Conservation (phyloP, 2,888 invertebrate species). For the Yponomeuta evonymella region DNA sequence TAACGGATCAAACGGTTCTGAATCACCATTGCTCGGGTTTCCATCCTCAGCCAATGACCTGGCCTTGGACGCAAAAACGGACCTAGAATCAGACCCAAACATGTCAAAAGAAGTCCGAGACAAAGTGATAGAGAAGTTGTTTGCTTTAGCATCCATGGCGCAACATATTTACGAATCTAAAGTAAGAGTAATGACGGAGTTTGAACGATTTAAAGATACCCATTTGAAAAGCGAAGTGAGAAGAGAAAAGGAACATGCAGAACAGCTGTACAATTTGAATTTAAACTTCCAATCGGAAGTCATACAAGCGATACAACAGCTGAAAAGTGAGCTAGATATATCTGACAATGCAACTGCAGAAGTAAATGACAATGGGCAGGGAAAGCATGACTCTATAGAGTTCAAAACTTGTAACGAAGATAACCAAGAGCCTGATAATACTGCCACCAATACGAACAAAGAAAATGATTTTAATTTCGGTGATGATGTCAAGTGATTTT, state of each 20-base stretch:
- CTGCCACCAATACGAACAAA: not conserved
- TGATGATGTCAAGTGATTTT: not conserved
- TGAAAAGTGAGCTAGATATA: slow-evolving; percentile 64
- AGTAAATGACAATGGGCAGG: slow-evolving; percentile 23
- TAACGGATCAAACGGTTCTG: slow-evolving; percentile 43
- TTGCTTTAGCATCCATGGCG: slow-evolving; percentile 63
- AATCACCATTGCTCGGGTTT: slow-evolving; percentile 53
- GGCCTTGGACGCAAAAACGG: slow-evolving; percentile 63
- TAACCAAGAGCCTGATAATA: not conserved
- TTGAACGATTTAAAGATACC: slow-evolving; percentile 63
- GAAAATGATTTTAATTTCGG: not conserved
- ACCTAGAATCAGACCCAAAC: slow-evolving; percentile 64
- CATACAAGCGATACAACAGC: slow-evolving; percentile 58
- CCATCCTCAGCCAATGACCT: slow-evolving; percentile 69
- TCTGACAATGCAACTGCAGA: slow-evolving; percentile 44
- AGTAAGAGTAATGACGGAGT: slow-evolving; percentile 63
- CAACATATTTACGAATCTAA: slow-evolving; percentile 68
- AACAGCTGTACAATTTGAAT: slow-evolving; percentile 63
- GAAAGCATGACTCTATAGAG: not conserved
- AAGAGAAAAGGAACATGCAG: slow-evolving; percentile 64
- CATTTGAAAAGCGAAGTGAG: slow-evolving; percentile 59
- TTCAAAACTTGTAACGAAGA: not conserved
- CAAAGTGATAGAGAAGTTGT: slow-evolving; percentile 63
- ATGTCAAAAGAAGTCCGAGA: slow-evolving; percentile 62
- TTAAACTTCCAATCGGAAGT: slow-evolving; percentile 69